Conservation (phyloP, 2,797 vertebrate species). For the Hirundo rustica region DNA sequence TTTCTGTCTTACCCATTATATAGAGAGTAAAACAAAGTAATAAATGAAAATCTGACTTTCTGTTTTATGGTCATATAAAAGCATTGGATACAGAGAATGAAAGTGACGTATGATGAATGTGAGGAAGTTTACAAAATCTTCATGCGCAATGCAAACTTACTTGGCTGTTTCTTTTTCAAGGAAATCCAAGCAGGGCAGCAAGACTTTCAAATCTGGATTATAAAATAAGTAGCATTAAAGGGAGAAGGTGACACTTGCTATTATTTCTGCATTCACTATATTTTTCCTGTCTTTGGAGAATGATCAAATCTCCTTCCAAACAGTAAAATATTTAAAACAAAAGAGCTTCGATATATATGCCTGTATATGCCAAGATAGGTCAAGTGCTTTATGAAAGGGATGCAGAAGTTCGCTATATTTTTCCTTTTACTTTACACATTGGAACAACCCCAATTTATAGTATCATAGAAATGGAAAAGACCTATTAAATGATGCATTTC, state of each 20-base stretch:
- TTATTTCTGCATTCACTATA: slow-evolving; percentile 23
- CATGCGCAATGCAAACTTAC: neutral
- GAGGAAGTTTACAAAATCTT: neutral
- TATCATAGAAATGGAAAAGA: slow-evolving; percentile 31
- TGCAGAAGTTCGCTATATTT: neutral
- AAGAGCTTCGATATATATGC: slow-evolving; percentile 14
- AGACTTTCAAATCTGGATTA: neutral
- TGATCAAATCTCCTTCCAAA: slow-evolving; percentile 46
- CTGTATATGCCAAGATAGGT: neutral
- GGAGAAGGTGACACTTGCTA: neutral
- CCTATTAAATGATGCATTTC: slow-evolving; percentile 30
- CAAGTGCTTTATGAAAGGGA: slow-evolving; percentile 11
- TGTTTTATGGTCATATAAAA: neutral
- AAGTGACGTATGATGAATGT: neutral
- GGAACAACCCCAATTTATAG: neutral
- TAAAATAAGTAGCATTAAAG: slow-evolving; percentile 23
- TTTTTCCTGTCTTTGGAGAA: slow-evolving; percentile 32
- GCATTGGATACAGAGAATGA: neutral
- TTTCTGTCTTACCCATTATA: slow-evolving; percentile 12
- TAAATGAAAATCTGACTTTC: slow-evolving; percentile 34
- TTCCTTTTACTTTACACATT: slow-evolving; percentile 25
- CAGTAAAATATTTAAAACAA: slow-evolving; percentile 28
- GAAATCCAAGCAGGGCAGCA: neutral
- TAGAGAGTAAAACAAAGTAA: slow-evolving; percentile 2
- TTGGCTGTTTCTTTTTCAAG: neutral